Base-by-base conservation (phyloP, 2,888 invertebrate species). In the Drosophila maculinotata region DNA sequence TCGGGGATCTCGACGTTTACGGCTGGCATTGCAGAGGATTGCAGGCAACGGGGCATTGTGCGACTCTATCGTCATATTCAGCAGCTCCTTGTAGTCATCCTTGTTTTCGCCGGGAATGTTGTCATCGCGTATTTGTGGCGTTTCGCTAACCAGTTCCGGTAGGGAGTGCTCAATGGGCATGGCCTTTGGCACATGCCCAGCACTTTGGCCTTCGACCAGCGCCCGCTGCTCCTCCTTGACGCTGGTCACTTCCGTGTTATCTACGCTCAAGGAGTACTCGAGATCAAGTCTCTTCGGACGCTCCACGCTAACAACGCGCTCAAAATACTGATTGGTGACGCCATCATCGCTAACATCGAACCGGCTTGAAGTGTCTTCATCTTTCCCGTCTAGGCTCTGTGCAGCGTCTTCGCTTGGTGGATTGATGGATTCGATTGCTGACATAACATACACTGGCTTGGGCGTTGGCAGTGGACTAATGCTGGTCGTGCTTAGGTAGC, bases 321-420 rank as follows among this genome's bases (percentile, higher is more conserved):
- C 92, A 66, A 92, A 92, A 67, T 91, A 91, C 65, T 91, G 86
- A 76, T 92, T 92, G 2, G 90, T 92, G 0, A 92, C 92, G 3
- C 92, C 92, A 58, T 89, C 87, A 10, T 91, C 90, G 60, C 78
- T 90, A 0, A 91, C 89, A 60, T 89, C 87, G 52, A 81, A 91
- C 1, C 63, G 72, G n/a, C 62, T 76, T 0, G 64, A 41, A 2
- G 17, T 1, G 2, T 23, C 44, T 12, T 72, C 79, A 6, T 31
- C 71, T 1, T 58, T 60, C 9, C 49, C 45, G 1, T 63, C 70
- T 9, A 52, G 49, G 10, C 58, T 68, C 0, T 44, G 30, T 1
- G 12, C 26, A 8, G 12, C 31, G 2, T 51, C 33, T 3, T 15
- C 30, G 4, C 64, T 75, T 1, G 70, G 47, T 0, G 85, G 71